phyloP scores from a whole-genome alignment of 2,888 invertebrate genomes.

The Strigamia transsilvanica region DNA sequence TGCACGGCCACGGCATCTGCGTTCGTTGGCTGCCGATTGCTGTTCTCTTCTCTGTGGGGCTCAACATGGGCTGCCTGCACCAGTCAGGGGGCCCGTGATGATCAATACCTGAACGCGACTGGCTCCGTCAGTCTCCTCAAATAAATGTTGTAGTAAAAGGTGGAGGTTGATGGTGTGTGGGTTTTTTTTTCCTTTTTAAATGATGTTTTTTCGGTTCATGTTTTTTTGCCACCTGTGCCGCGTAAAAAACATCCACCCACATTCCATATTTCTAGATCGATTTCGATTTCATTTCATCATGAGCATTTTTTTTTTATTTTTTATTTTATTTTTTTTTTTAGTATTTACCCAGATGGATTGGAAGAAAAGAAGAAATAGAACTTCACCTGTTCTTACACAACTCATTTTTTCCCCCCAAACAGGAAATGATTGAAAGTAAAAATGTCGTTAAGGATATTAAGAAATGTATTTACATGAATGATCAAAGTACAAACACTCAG shows the following conservation, averaged over 20 bases:
- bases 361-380: not conserved
- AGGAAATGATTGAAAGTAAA: not conserved
- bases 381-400: conserved; percentile 18
- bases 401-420: not conserved
- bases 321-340: not conserved
- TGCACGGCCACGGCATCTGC: conserved; percentile 15
- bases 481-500: not conserved
- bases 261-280: not conserved
- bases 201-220: not conserved
- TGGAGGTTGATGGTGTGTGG: conserved; percentile 12
- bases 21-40: not conserved
- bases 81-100: conserved; percentile 42
- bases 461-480: not conserved
- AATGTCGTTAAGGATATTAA: conserved; percentile 30
- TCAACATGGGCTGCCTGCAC: conserved; percentile 14
- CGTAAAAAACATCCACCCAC: conserved; percentile 12
- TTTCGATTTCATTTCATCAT: not conserved
- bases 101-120: conserved; percentile 40
- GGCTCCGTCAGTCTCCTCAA: not conserved
- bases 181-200: not conserved
- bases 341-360: not conserved
- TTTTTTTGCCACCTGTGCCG: conserved; percentile 32
- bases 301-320: not conserved
- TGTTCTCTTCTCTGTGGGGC: not conserved
- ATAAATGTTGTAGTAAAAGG: conserved; percentile 31